Conservation (phyloP, 1,140 invertebrate genomes). For the Argopecten irradians region DNA sequence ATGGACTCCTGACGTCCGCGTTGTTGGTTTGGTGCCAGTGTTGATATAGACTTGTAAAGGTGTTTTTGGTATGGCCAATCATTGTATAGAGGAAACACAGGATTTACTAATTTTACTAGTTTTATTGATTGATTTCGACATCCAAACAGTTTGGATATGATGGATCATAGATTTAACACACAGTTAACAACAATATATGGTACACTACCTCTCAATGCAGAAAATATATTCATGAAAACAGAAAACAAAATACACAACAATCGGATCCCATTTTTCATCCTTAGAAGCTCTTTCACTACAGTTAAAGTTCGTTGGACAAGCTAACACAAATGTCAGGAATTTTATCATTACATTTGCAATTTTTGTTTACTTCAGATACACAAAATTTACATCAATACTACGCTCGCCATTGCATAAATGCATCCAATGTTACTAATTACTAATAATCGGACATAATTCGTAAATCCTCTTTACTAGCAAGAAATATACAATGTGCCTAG, state of each 20-base stretch:
- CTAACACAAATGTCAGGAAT: not conserved
- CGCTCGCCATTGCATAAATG: not conserved
- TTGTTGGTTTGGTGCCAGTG: too few relatives aligned
- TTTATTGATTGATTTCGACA: constrained; percentile 1
- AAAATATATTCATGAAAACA: constrained; percentile 2
- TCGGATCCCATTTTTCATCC: too few relatives aligned
- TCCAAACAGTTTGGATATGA: constrained; percentile 7
- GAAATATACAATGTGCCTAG: not conserved
- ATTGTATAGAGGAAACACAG: not conserved
- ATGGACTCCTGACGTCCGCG: too few relatives aligned
- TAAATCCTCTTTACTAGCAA: not conserved
- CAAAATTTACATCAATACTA: not conserved
- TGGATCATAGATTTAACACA: constrained; percentile 6
- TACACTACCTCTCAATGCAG: not conserved
- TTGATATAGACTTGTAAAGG: too few relatives aligned
- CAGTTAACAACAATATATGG: not conserved
- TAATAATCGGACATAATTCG: not conserved
- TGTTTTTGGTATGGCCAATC: too few relatives aligned
- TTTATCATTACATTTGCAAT: not conserved
- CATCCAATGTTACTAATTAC: not conserved
- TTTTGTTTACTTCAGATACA: not conserved
- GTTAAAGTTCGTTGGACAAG: not conserved
- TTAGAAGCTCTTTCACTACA: not conserved
- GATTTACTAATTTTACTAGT: not conserved
- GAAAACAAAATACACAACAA: too few relatives aligned